Evolutionary conservation across 2,797 vertebrate genomes (phyloP), one percentile per base, ranked within the genome.

Genomic region (Arrhamphus sclerolepis): DNA sequence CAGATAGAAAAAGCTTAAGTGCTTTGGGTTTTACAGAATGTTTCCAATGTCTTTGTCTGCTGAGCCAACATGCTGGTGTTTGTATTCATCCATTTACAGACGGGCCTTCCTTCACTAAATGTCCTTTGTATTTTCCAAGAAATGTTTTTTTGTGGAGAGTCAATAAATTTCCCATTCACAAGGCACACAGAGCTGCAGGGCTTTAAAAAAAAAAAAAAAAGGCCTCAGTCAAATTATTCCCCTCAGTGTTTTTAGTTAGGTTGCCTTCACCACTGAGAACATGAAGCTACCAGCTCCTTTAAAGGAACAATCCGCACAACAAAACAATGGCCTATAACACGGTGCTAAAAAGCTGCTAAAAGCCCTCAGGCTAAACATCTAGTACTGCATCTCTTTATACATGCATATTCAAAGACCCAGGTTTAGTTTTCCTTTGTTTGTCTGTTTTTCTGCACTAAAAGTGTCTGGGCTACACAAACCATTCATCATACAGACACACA

Each of bases 41-140:
- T 82, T 78, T 85, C 80, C 72, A 81, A 62, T 64, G 70, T 78
- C 69, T 84, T 83, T 87, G 80, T 87, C 80, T 66, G 60, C 39
- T 72, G 73, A 65, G 71, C 73, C 67, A 70, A 75, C 77, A 67
- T 73, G 56, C 71, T 47, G 47, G 48, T 85, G 78, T 82, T 80
- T 86, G 79, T 72, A 66, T 78, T 80, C 66, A 70, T 56, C 28
- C 7, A 1, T 80, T 65, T 73, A 77, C 78, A 70, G 53, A 72
- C 31, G 18, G 48, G 54, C 48, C 50, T 68, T 68, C 57, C 67
- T 77, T 68, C 52, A 40, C 70, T 70, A 64, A 68, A 75, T 60
- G 46, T 41, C 21, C 59, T 42, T 67, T 56, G 64, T 62, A 29
- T 77, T 73, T 72, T 57, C 26, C 38, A 31, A 62, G 51, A 81